phyloP scores from a whole-genome alignment of 2,797 vertebrate genomes.

The Pelodytes ibericus region DNA sequence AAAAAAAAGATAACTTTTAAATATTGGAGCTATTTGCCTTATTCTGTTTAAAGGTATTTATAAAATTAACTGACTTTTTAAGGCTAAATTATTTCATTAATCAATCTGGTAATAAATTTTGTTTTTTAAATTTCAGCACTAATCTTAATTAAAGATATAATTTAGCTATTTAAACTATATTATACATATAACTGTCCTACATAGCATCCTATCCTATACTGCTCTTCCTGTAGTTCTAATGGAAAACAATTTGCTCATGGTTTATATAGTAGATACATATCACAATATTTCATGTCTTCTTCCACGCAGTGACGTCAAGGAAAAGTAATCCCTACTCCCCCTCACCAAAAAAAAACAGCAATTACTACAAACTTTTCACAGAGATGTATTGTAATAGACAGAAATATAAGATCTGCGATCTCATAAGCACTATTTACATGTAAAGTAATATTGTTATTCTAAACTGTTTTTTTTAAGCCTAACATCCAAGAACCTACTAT shows the following conservation, averaged over 20 bases:
- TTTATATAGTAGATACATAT: neutral
- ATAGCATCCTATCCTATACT: neutral
- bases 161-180: no score
- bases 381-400: neutral
- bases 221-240: conserved; percentile 38
- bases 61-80: no score
- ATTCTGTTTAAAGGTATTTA: no score
- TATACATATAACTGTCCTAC: no score
- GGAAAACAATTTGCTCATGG: neutral
- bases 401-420: neutral
- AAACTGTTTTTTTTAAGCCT: neutral
- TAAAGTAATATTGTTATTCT: neutral
- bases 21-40: neutral
- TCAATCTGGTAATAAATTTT: no score
- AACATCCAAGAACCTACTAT: neutral
- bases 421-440: no score
- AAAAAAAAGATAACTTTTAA: neutral
- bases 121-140: no score
- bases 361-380: neutral
- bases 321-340: neutral
- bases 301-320: conserved; percentile 14
- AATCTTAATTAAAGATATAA: no score
- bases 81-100: no score
- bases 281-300: neutral
- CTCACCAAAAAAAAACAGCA: neutral